These are phyloP conservation scores for Neopelma chrysocephalum DNA, from an alignment of 2,797 vertebrate species.

Conservation along the genomic window DNA sequence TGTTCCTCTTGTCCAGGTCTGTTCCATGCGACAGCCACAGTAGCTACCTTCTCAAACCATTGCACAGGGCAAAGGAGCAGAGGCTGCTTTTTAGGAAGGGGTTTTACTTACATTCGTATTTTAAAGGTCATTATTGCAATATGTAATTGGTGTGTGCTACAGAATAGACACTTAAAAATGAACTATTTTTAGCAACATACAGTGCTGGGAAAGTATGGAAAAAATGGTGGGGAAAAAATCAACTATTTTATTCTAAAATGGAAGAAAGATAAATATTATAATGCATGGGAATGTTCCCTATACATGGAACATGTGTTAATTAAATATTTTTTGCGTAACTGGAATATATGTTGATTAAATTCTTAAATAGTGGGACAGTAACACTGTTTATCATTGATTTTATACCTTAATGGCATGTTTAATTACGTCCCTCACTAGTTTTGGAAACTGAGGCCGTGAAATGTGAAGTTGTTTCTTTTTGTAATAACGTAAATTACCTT, in stretches of 20 bases:
- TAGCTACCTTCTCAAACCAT: neutral
- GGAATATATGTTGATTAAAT: neutral
- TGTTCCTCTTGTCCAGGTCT: accelerated
- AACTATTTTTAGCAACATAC: neutral
- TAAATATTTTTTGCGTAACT: neutral
- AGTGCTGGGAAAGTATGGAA: neutral
- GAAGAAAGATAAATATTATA: neutral
- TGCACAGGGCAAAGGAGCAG: neutral
- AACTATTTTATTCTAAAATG: neutral
- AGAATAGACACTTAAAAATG: neutral
- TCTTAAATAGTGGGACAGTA: neutral
- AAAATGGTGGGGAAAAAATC: neutral
- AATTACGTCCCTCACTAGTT: neutral
- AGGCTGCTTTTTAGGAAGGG: neutral
- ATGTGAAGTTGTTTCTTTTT: neutral
- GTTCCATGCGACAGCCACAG: accelerated
- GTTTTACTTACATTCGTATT: neutral
- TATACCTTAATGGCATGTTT: neutral
- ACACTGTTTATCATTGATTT: neutral
- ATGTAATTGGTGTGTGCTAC: neutral
- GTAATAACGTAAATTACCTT: neutral
- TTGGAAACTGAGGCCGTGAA: neutral
- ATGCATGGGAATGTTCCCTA: neutral
- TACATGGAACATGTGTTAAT: neutral
- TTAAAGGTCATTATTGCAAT: neutral